phyloP scores from a whole-genome alignment of 2,113 vertebrate species.

The Halichoerus grypus region DNA sequence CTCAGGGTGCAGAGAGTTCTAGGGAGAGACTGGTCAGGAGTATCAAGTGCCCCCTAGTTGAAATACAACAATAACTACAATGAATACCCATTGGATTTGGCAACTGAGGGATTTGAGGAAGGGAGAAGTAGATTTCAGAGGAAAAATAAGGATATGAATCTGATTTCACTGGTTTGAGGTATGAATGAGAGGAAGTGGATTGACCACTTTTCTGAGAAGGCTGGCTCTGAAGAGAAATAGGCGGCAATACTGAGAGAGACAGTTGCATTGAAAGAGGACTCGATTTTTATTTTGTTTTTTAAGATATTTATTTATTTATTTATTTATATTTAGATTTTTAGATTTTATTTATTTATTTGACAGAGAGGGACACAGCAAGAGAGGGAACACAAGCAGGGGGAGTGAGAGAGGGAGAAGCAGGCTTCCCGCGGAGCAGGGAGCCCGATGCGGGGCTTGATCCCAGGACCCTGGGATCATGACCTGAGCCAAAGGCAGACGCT shows the following conservation, averaged over 20 bases:
- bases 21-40: not conserved
- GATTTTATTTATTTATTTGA: too few species aligned
- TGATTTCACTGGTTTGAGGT: not conserved
- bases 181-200: slow-evolving; percentile 21
- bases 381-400: too few species aligned
- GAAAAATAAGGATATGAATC: not conserved
- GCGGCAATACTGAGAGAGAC: not conserved
- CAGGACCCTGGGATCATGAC: too few species aligned
- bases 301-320: too few species aligned
- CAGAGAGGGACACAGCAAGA: too few species aligned
- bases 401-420: too few species aligned
- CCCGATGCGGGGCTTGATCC: too few species aligned
- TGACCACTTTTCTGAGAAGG: slow-evolving; percentile 30
- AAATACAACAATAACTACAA: not conserved
- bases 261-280: not conserved
- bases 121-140: not conserved
- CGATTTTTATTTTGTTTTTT: not conserved
- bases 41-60: not conserved
- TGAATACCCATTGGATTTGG: not conserved
- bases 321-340: too few species aligned
- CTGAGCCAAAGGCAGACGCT: too few species aligned
- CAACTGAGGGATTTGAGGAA: not conserved
- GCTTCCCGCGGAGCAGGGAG: too few species aligned
- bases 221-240: slow-evolving; percentile 15
- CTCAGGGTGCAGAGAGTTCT: not conserved